Percentiles rank a stretch among this genome's conserved stretches.
Evolutionary conservation across 2,888 invertebrate genomes (phyloP).

Genomic region (Acleris literana): DNA sequence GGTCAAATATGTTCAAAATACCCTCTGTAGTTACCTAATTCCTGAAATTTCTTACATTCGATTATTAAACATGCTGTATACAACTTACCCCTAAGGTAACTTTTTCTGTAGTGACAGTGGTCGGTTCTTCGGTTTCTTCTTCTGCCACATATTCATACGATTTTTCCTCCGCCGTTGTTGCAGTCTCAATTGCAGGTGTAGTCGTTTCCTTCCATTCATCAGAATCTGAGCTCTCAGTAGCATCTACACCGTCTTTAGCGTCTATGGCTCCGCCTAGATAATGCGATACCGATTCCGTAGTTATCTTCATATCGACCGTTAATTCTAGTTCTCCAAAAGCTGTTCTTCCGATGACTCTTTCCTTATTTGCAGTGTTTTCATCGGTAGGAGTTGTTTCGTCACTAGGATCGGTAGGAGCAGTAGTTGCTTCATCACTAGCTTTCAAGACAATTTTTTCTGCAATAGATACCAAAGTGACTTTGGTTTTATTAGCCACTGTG

Average conservation of each 20-base stretch:
- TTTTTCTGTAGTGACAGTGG: conserved; percentile 37
- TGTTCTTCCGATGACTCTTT: too few species aligned
- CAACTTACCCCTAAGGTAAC: conserved; percentile 52
- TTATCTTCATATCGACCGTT: background rate
- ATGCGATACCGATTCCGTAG: too few species aligned
- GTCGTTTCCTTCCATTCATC: background rate
- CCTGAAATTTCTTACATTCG: too few species aligned
- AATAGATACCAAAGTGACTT: background rate
- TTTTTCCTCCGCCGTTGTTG: background rate
- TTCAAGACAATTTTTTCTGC: background rate
- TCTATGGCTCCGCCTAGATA: too few species aligned
- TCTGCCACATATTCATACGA: too few species aligned
- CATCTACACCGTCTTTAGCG: too few species aligned
- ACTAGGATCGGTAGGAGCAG: background rate
- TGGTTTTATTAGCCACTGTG: background rate
- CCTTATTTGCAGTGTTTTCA: background rate
- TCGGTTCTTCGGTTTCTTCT: conserved; percentile 4
- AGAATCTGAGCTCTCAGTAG: background rate
- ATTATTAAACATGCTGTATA: too few species aligned
- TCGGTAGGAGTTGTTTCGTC: background rate
- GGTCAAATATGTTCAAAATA: too few species aligned
- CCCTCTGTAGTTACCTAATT: too few species aligned
- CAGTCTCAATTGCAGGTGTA: conserved; percentile 2
- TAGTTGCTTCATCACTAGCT: background rate
- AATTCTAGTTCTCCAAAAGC: background rate